phyloP scores from a whole-genome alignment of 2,113 vertebrate genomes.

The Urocolius indicus region DNA sequence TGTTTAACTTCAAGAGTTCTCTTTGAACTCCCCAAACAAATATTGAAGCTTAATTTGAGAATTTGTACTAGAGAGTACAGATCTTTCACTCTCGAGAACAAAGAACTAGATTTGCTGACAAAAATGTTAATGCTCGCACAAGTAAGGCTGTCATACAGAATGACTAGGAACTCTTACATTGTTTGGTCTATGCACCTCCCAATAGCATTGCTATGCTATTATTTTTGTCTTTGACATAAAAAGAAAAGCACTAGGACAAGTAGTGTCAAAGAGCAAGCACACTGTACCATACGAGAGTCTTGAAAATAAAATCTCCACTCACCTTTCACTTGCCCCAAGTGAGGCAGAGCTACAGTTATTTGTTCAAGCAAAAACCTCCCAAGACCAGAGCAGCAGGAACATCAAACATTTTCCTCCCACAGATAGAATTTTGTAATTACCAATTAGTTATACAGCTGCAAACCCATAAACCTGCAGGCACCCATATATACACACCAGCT shows the following conservation, averaged over 20 bases:
- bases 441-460: not conserved
- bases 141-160: conserved; percentile 19
- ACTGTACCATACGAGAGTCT: not conserved
- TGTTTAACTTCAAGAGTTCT: not conserved
- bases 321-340: not conserved
- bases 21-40: conserved; percentile 13
- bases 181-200: not conserved
- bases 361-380: not conserved
- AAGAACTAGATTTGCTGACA: not conserved
- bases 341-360: not conserved
- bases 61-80: not conserved
- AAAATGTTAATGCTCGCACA: not conserved
- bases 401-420: not conserved
- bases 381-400: not conserved
- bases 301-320: not conserved
- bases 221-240: not conserved
- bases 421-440: not conserved
- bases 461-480: not conserved
- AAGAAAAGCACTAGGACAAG: not conserved
- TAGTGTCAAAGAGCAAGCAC: not conserved
- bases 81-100: not conserved
- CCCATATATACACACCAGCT: fast-evolving
- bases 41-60: conserved; percentile 10
- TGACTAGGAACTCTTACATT: not conserved
- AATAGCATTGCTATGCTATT: not conserved